These are phyloP conservation scores for Cynodonichthys magdalenae DNA, from an alignment of 2,797 vertebrate genomes.

Conservation along the genomic window DNA sequence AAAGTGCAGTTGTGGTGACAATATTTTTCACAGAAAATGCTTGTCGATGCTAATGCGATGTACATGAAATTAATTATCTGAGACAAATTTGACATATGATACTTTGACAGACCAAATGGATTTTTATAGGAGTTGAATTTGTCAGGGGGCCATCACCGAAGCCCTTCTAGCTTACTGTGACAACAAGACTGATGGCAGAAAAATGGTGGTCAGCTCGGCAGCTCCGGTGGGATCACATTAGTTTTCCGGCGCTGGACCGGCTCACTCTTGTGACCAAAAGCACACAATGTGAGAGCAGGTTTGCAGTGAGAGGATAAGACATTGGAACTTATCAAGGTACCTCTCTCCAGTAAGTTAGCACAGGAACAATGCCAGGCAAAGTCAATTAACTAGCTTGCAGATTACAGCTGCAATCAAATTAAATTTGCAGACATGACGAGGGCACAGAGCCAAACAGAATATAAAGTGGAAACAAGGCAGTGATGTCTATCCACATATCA, in stretches of 20 bases:
- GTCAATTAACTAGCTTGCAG: constrained; percentile 79
- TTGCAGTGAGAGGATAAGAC: constrained; percentile 38
- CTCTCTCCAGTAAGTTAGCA: constrained; percentile 52
- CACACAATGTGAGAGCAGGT: constrained; percentile 30
- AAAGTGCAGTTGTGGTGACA: neutral
- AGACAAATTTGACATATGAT: constrained; percentile 32
- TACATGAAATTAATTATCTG: constrained; percentile 1
- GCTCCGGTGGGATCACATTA: constrained; percentile 26
- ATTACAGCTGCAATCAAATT: constrained; percentile 81
- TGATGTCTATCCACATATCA: constrained; percentile 56
- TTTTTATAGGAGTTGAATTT: constrained; percentile 23
- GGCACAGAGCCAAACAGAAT: constrained; percentile 65
- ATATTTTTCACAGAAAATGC: constrained; percentile 1
- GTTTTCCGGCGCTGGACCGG: constrained; percentile 8
- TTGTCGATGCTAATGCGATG: constrained; percentile 6
- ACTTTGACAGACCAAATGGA: constrained; percentile 19
- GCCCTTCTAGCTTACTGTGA: constrained; percentile 16
- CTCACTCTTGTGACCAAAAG: constrained; percentile 26
- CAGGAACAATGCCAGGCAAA: constrained; percentile 73
- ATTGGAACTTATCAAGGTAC: constrained; percentile 64
- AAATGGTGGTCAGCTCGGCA: constrained; percentile 31
- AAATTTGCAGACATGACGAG: constrained; percentile 72
- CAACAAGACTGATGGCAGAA: constrained; percentile 36
- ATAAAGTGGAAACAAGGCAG: constrained; percentile 56
- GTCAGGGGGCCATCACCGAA: constrained; percentile 5